Evolutionary conservation across 2,797 vertebrate species (phyloP).

Genomic region (Sebastes iracundus): DNA sequence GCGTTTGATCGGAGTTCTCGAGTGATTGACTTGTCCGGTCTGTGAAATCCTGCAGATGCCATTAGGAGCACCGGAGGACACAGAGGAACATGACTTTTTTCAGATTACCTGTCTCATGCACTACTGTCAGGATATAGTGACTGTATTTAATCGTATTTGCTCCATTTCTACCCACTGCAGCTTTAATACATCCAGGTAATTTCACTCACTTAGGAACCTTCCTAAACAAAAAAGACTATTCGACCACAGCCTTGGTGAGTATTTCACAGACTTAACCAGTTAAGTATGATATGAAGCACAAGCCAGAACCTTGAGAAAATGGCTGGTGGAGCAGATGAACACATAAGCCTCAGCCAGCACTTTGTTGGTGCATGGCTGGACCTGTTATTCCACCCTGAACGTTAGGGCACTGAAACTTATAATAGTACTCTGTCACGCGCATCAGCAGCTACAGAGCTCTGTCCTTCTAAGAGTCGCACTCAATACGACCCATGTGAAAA

Average conservation of each 20-base stretch:
- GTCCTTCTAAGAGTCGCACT: conserved; percentile 39
- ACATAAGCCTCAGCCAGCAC: neutral
- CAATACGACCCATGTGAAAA: conserved; percentile 58
- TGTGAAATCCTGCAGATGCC: no score
- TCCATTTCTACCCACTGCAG: no score
- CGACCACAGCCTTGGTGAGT: neutral
- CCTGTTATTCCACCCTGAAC: neutral
- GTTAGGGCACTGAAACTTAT: conserved; percentile 4
- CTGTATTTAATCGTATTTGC: no score
- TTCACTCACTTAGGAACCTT: neutral
- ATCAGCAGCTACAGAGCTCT: conserved; percentile 8
- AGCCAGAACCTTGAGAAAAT: neutral
- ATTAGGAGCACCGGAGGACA: no score
- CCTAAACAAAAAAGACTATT: neutral
- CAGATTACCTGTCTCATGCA: no score
- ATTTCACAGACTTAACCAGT: neutral
- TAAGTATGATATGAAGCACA: neutral
- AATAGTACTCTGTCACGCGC: neutral
- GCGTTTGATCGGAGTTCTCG: no score
- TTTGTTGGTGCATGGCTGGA: neutral
- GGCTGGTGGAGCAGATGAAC: neutral
- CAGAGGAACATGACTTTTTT: no score
- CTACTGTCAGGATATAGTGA: no score
- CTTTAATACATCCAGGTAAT: neutral
- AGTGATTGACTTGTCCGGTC: no score